A percentile compares a stretch with the other conserved stretches of the same genome.
Conservation (phyloP, 2,797 vertebrate species). For the Pyrrhura leucotis region DNA sequence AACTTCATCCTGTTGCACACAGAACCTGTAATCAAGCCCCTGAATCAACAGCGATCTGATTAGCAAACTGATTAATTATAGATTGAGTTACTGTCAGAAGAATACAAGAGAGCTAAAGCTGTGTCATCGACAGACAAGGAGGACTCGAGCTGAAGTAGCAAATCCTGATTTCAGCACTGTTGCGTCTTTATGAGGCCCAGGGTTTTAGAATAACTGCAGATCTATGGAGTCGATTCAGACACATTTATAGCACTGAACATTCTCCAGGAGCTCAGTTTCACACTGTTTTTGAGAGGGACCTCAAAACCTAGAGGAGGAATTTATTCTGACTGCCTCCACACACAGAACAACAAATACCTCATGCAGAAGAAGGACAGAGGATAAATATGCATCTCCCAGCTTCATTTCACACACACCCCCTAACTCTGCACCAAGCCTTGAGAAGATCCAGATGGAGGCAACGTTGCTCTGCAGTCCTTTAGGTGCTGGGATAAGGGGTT, state of each 20-base stretch:
- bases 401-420: neutral
- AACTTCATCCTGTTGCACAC: neutral
- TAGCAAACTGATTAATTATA: neutral
- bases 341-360: neutral
- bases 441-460: neutral
- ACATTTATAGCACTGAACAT: neutral
- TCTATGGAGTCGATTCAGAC: neutral
- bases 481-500: neutral
- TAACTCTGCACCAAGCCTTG: fast-evolving
- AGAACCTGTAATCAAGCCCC: neutral
- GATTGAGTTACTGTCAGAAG: neutral
- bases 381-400: neutral
- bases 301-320: neutral
- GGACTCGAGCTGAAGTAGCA: neutral
- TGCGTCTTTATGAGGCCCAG: neutral
- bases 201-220: neutral
- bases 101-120: neutral
- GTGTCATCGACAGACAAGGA: neutral
- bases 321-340: neutral
- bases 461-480: fast-evolving
- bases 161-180: neutral
- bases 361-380: neutral
- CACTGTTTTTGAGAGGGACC: neutral
- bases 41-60: neutral
- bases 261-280: neutral